A percentile compares a stretch with the other conserved stretches of the same genome.
Evolutionary conservation across 2,797 vertebrate species (phyloP).

Genomic region (Gallinago solitaria): DNA sequence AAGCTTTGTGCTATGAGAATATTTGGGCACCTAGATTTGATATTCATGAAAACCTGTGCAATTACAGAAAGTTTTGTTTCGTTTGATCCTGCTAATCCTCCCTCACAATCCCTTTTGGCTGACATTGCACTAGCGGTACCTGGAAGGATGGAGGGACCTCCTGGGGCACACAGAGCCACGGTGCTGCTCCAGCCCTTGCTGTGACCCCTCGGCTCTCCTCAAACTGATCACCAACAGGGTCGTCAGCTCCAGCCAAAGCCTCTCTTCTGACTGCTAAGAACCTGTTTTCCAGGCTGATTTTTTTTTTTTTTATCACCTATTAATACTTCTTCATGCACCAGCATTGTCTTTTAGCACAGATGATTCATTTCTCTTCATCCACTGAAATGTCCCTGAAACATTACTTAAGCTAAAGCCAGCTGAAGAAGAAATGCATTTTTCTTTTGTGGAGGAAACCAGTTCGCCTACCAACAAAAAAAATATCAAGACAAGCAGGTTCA

Average conservation of each 20-base stretch:
- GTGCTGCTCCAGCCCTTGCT: not conserved
- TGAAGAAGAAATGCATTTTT: not conserved
- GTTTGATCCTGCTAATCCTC: not conserved
- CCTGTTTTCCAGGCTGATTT: not conserved
- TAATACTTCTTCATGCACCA: not conserved
- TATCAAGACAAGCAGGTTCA: not conserved
- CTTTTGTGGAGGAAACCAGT: not conserved
- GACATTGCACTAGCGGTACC: not conserved
- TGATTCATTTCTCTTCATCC: not conserved
- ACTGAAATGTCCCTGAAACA: not conserved
- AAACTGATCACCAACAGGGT: fast-evolving
- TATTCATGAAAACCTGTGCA: not conserved
- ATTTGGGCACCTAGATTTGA: not conserved
- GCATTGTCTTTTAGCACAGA: not conserved
- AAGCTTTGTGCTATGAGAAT: not conserved
- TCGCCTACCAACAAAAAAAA: not conserved
- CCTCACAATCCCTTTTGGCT: fast-evolving
- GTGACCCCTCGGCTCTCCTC: not conserved
- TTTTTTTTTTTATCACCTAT: not conserved
- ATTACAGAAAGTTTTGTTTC: not conserved
- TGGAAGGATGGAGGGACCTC: not conserved
- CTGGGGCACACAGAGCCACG: fast-evolving
- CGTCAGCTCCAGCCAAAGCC: not conserved
- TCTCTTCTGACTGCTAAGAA: not conserved
- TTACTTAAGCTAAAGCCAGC: not conserved